Conservation (phyloP, 2,113 vertebrate genomes). For the Orientallactaga bullata region DNA sequence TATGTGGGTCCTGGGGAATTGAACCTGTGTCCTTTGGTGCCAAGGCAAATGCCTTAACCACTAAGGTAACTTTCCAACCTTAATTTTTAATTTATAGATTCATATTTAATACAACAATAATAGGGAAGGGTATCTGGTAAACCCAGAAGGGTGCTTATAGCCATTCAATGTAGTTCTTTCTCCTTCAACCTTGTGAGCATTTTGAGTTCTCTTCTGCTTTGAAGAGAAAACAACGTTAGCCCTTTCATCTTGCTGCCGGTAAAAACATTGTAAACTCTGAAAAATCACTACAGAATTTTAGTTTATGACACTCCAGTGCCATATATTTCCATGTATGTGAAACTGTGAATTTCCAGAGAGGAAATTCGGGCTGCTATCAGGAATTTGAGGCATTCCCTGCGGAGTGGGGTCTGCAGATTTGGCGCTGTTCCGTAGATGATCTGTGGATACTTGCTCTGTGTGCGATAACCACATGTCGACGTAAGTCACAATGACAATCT, state of each 20-base stretch:
- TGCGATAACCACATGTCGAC: neutral
- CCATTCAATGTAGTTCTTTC: neutral
- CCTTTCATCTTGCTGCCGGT: neutral
- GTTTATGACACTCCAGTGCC: neutral
- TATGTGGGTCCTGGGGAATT: no score
- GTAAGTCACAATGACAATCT: accelerated
- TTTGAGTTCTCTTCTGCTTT: neutral
- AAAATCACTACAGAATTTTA: neutral
- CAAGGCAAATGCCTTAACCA: no score
- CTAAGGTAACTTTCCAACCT: no score
- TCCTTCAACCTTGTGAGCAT: neutral
- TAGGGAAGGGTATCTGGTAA: neutral
- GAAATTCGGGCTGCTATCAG: neutral
- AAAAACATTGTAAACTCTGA: constrained; percentile 26
- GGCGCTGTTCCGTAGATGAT: neutral
- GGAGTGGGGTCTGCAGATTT: neutral
- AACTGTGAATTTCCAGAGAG: constrained; percentile 46
- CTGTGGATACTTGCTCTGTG: neutral
- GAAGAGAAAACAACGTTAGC: neutral
- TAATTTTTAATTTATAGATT: neutral
- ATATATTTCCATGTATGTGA: neutral
- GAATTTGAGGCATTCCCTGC: neutral
- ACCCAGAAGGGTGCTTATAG: neutral
- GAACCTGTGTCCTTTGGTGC: no score
- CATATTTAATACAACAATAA: constrained; percentile 30